Evolutionary conservation across 2,888 invertebrate genomes (phyloP).

Genomic region (Gnatocerus cornutus): DNA sequence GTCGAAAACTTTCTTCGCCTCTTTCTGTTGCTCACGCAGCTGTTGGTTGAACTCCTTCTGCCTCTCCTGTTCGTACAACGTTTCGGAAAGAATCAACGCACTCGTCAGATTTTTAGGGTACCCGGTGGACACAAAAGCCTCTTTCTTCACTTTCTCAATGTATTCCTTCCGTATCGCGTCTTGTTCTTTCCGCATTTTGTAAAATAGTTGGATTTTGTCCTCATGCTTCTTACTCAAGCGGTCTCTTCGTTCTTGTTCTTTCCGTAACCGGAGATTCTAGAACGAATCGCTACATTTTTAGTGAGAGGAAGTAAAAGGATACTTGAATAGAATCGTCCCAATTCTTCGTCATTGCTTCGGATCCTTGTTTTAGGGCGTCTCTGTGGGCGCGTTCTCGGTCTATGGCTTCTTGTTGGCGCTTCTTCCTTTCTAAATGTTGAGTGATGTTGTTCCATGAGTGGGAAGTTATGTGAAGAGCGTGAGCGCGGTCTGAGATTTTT

Average conservation of each 20-base stretch:
- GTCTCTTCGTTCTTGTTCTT: constrained; percentile 56
- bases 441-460: constrained; percentile 65
- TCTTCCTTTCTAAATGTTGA: constrained; percentile 65
- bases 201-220: constrained; percentile 55
- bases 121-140: constrained; percentile 62
- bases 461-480: constrained; percentile 64
- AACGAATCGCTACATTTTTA: constrained; percentile 19
- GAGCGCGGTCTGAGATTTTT: constrained; percentile 64
- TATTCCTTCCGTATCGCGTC: constrained; percentile 59
- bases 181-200: constrained; percentile 57
- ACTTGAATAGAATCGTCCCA: constrained; percentile 68
- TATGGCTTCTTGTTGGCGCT: constrained; percentile 60
- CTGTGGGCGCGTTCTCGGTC: constrained; percentile 68
- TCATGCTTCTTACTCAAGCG: constrained; percentile 56
- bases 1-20: constrained; percentile 46
- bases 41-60: constrained; percentile 64
- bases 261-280: constrained; percentile 60
- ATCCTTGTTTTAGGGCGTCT: constrained; percentile 68
- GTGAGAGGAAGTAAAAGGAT: neutral
- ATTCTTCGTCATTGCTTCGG: constrained; percentile 68
- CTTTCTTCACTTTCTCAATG: constrained; percentile 61
- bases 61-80: constrained; percentile 64
- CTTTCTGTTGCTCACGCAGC: constrained; percentile 63
- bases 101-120: constrained; percentile 64
- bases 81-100: constrained; percentile 64